phyloP scores from a whole-genome alignment of 2,888 invertebrate genomes.

The Argyresthia albistria region DNA sequence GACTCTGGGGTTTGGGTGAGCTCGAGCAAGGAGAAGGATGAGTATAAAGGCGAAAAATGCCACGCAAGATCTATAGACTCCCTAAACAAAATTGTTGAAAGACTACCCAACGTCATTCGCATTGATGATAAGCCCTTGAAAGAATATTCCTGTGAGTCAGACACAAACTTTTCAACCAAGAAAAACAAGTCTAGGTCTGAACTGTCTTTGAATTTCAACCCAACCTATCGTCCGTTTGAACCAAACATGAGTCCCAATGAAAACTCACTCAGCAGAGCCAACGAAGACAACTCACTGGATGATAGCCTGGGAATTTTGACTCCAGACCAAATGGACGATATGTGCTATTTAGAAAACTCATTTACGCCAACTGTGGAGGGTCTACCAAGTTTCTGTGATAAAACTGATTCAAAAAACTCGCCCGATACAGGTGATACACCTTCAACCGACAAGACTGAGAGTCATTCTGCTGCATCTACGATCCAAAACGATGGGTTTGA shows the following conservation, averaged over 20 bases:
- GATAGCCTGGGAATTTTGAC: slow-evolving; percentile 91
- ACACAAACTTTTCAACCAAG: slow-evolving; percentile 35
- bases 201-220: slow-evolving; percentile 54
- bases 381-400: slow-evolving; percentile 63
- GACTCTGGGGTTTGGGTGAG: not conserved
- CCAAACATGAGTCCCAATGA: slow-evolving; percentile 59
- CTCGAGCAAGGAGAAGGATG: not conserved
- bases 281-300: slow-evolving; percentile 87
- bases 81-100: slow-evolving; percentile 41
- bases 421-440: slow-evolving; percentile 68
- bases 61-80: slow-evolving; percentile 30
- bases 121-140: slow-evolving; percentile 61
- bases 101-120: slow-evolving; percentile 53
- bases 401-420: slow-evolving; percentile 51
- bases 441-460: slow-evolving; percentile 71
- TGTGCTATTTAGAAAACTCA: slow-evolving; percentile 74
- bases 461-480: slow-evolving; percentile 62
- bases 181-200: slow-evolving; percentile 59
- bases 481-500: slow-evolving; percentile 64
- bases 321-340: slow-evolving; percentile 89
- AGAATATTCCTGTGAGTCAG: slow-evolving; percentile 63
- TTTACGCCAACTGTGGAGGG: slow-evolving; percentile 79
- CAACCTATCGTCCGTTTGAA: slow-evolving; percentile 42
- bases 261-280: slow-evolving; percentile 56
- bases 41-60: slow-evolving; percentile 17